These are phyloP conservation scores for Lagorchestes hirsutus DNA, from an alignment of 2,797 vertebrate species.

Conservation along the genomic window DNA sequence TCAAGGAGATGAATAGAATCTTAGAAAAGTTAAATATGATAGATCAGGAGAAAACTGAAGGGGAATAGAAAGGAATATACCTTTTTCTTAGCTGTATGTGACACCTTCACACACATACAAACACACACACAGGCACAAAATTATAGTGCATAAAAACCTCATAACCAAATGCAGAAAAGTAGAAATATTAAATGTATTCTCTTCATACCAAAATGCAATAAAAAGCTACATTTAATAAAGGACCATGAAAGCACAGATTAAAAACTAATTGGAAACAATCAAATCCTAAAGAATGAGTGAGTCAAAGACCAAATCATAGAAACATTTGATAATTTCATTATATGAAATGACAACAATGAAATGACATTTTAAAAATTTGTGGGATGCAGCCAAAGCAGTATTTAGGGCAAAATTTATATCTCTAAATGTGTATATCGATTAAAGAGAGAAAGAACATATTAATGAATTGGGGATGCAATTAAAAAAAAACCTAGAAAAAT, in stretches of 20 bases:
- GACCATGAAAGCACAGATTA: neutral
- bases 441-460: neutral
- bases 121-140: neutral
- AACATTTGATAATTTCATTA: neutral
- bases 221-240: neutral
- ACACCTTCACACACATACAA: neutral
- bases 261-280: neutral
- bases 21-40: neutral
- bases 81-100: neutral
- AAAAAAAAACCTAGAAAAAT: neutral
- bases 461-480: neutral
- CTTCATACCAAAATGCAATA: neutral
- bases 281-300: neutral
- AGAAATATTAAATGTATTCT: neutral
- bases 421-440: neutral
- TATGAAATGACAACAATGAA: neutral
- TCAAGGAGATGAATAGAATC: neutral
- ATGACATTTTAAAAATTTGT: neutral
- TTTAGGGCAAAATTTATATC: neutral
- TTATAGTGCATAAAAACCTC: neutral
- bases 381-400: neutral
- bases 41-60: neutral
- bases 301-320: neutral
- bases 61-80: neutral
- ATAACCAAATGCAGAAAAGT: neutral